Base-by-base conservation (phyloP, 2,888 invertebrate species). In the Cordilura impudica region DNA sequence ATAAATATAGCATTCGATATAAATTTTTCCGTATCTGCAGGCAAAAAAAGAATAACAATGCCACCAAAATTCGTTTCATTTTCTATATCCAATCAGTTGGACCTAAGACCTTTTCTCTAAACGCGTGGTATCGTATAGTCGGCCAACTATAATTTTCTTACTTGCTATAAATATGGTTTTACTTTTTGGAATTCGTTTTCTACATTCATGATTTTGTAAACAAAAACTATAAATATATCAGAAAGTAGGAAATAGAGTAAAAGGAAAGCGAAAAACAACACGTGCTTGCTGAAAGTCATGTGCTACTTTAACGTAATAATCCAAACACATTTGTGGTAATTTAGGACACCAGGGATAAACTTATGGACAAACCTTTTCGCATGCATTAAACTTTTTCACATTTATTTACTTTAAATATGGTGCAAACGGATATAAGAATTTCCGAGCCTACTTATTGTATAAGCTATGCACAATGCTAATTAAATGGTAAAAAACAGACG, bases 261-360 rank as follows among this genome's bases (percentile, higher is more conserved):
- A 63, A 51, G 2, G 16, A 51, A 56, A 75, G 29, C 29, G 29
- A 69, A 61, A 47, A 19, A 60, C 19, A 66, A 61, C 82, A 82
- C 82, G 82, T 82, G 82, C 71, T 82, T 71, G 56, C 18, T 23
- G 19, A n/a, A 31, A 53, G 67, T 71, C 70, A 79, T 81, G 79
- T 71, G 79, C 65, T 72, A 56, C 26, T n/a, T 63, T n/a, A n/a
- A n/a, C n/a, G n/a, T n/a, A n/a, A n/a, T n/a, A n/a, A n/a, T n/a
- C 19, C 31, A 23, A 49, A 49, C 43, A 49, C 21, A 8, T 54
- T 49, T 47, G 60, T 72, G 29, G 23, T 26, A 70, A 65, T 45
- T 78, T 70, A 73, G 73, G 73, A 60, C 73, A 65, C 47, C 67
- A 14, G 51, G 54, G 70, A 56, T 14, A 47, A 56, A 39, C 49